Evolutionary conservation across 2,113 vertebrate genomes (phyloP).

Genomic region (Raja brachyura): DNA sequence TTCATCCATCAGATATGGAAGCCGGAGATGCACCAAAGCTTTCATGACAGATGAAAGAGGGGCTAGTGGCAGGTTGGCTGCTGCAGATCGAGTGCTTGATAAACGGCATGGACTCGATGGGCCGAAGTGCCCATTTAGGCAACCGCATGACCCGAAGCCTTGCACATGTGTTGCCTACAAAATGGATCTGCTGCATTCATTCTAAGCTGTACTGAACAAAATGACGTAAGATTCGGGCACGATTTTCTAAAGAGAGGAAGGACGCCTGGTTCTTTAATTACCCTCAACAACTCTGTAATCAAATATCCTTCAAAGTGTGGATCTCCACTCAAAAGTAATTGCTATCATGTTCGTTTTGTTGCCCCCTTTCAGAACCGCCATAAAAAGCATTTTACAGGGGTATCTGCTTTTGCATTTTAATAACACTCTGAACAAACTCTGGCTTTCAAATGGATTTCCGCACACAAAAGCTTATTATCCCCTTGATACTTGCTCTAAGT

Average conservation of each 20-base stretch:
- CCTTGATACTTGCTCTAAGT: constrained; percentile 1
- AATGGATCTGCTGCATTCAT: neutral
- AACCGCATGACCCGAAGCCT: no score
- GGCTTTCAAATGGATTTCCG: constrained; percentile 34
- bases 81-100: no score
- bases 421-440: constrained; percentile 29
- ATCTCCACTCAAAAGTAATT: neutral
- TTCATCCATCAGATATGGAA: neutral
- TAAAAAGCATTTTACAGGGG: constrained; percentile 12
- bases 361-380: neutral
- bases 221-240: neutral
- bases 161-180: neutral
- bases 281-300: neutral
- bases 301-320: neutral
- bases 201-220: neutral
- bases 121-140: no score
- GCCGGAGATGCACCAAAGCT: neutral
- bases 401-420: constrained; percentile 29
- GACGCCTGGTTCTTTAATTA: constrained; percentile 9
- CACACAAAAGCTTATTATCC: constrained; percentile 34
- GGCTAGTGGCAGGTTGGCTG: no score
- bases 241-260: neutral
- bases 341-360: constrained; percentile 22
- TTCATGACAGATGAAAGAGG: no score
- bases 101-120: no score